Conservation (phyloP, 2,113 vertebrate genomes). For the Pseudolaguvia tuberculata region DNA sequence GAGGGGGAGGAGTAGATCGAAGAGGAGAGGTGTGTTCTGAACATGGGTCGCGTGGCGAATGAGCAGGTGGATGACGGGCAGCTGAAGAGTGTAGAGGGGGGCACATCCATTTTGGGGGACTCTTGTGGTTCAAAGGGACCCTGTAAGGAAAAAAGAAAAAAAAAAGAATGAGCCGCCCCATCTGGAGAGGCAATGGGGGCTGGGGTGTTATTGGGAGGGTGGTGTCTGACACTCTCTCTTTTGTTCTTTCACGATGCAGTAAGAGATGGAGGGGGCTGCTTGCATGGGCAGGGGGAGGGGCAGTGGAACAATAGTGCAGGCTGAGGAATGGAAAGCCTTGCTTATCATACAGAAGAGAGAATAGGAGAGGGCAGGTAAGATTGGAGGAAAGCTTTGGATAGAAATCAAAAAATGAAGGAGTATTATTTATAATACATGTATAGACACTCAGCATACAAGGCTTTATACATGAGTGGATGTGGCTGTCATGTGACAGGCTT, state of each 20-base stretch:
- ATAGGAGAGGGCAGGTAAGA: conserved; percentile 48
- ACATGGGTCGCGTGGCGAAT: conserved; percentile 66
- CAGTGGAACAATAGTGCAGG: conserved; percentile 70
- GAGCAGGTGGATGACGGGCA: conserved; percentile 76
- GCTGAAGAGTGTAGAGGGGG: conserved; percentile 67
- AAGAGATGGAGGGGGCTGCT: conserved; percentile 59
- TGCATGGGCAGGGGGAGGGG: conserved; percentile 66
- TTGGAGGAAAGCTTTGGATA: conserved; percentile 20
- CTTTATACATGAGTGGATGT: conserved; percentile 19
- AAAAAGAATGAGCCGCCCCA: conserved; percentile 65
- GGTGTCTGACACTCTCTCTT: conserved; percentile 77
- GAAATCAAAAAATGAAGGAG: conserved; percentile 53
- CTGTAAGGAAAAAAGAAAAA: conserved; percentile 52
- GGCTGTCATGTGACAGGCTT: conserved; percentile 1
- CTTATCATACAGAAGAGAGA: conserved; percentile 55
- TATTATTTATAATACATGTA: conserved; percentile 48
- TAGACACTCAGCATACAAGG: conserved; percentile 28
- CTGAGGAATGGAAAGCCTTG: conserved; percentile 70
- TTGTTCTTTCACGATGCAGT: conserved; percentile 75
- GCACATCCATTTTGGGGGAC: conserved; percentile 69
- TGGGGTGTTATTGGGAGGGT: conserved; percentile 75
- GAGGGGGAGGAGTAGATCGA: conserved; percentile 53
- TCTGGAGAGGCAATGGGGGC: conserved; percentile 73
- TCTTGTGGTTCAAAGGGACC: conserved; percentile 72
- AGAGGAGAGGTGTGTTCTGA: conserved; percentile 60